Evolutionary conservation across 1,140 invertebrate species (phyloP).

Genomic region (Heliothis virescens): DNA sequence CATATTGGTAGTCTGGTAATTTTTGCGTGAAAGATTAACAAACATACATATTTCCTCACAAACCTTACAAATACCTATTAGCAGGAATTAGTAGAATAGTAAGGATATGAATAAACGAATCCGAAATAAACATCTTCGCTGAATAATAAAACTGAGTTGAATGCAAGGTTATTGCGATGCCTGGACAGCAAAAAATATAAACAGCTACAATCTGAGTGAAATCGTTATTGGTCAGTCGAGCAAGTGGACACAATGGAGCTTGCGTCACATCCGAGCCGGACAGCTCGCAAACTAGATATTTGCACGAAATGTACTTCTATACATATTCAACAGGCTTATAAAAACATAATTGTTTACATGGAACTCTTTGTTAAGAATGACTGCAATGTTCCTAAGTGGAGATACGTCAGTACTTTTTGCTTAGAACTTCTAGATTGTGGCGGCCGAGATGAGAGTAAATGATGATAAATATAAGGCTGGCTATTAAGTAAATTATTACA

Average conservation of each 20-base stretch:
- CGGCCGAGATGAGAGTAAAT: background rate
- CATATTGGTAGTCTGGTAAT: too few relatives aligned
- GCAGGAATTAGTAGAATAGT: too few relatives aligned
- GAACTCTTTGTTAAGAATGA: slow-evolving; percentile 28
- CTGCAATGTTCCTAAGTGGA: slow-evolving; percentile 8
- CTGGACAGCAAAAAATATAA: slow-evolving; percentile 41
- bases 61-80: too few relatives aligned
- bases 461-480: slow-evolving; percentile 5
- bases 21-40: too few relatives aligned
- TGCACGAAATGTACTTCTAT: slow-evolving; percentile 43
- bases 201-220: slow-evolving; percentile 56
- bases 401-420: slow-evolving; percentile 15
- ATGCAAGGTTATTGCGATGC: slow-evolving; percentile 7
- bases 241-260: slow-evolving; percentile 53
- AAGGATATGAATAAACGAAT: too few relatives aligned
- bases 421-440: slow-evolving; percentile 12
- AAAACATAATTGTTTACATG: slow-evolving; percentile 48
- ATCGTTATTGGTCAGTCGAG: slow-evolving; percentile 54
- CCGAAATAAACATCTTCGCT: too few relatives aligned
- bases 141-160: slow-evolving; percentile 3
- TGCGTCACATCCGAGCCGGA: slow-evolving; percentile 52
- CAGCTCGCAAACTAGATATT: slow-evolving; percentile 51
- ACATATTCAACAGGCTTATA: slow-evolving; percentile 32
- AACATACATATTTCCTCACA: too few relatives aligned
- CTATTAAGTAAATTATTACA: slow-evolving; percentile 44